These are phyloP conservation scores for Trichosurus vulpecula DNA, from an alignment of 2,797 vertebrate species.

Conservation along the genomic window DNA sequence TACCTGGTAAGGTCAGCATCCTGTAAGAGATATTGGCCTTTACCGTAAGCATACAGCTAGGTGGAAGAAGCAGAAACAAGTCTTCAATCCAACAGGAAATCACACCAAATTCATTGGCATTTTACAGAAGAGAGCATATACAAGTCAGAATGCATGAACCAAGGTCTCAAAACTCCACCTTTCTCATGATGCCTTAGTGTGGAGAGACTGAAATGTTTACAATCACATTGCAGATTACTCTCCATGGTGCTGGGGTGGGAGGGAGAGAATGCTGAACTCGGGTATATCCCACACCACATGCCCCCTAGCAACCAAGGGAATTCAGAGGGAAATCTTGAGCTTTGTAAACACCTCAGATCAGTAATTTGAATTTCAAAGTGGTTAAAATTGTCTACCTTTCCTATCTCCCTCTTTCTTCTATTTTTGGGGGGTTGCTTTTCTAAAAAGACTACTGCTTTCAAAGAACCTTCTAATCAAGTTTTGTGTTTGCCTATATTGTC, in stretches of 20 bases:
- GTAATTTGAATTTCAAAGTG: background rate
- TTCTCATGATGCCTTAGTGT: background rate
- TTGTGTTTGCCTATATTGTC: background rate
- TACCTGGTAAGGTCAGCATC: background rate
- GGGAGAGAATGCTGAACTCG: background rate
- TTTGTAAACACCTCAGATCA: background rate
- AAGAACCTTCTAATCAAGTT: background rate
- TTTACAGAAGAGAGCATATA: background rate
- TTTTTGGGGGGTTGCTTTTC: background rate
- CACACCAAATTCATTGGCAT: background rate
- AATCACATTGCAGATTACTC: background rate
- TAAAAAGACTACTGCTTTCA: background rate
- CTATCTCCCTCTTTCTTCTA: background rate
- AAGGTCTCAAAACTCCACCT: background rate
- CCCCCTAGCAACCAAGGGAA: background rate
- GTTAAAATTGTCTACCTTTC: background rate
- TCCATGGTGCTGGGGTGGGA: background rate
- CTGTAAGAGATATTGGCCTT: background rate
- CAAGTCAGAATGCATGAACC: background rate
- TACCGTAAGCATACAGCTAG: background rate
- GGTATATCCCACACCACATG: background rate
- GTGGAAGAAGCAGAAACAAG: background rate
- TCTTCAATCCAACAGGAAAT: background rate
- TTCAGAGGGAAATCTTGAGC: too few relatives aligned
- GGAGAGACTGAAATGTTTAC: background rate